Base-by-base conservation (phyloP, 2,113 vertebrate genomes). In the Eulemur macaco region DNA sequence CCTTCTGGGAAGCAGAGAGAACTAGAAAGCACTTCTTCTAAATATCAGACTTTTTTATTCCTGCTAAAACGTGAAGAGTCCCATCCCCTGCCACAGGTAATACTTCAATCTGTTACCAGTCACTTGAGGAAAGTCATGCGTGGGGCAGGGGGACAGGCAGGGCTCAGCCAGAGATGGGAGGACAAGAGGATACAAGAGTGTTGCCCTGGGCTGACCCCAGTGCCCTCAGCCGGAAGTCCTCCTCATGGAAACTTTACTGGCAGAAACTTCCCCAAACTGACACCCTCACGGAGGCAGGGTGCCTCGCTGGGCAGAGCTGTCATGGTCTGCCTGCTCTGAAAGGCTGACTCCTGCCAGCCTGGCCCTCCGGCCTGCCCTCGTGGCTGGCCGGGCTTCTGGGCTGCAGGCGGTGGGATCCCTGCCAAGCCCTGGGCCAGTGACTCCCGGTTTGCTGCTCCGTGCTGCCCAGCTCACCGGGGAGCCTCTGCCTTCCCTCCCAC, bases 181-280 rank as follows among this genome's bases (percentile, higher is more conserved):
- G 37, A 73, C n/a, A 5, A 39, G 27, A 92, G 47, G 74, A 58
- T 54, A 21, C 54, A 20, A 63, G 6, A 42, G 29, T 66, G 74
- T 64, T 76, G 47, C n/a, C 68, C 56, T 71, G 39, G 71, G 18
- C 71, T 78, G 47, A 81, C 69, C 76, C 74, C 66, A 14, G 47
- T 74, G 63, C 23, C 86, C 91, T 89, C 73, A 56, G 50, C 85
- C 34, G 5, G 54, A 89, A 96, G 56, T 88, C 66, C 15, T 23
- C 88, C 66, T 42, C 54, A 89, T 71, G 54, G 97, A 96, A 97
- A 89, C 45, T 91, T 85, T 20, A 58, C 80, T 85, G 64, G 95
- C 95, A 94, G 84, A 66, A 81, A 88, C 71, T 84, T 88, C 92
- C 95, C 96, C 71, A 74, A 17, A 81, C 50, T 31, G 66, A 78